Evolutionary conservation across 2,113 vertebrate species (phyloP).

Genomic region (Sterna hirundo): DNA sequence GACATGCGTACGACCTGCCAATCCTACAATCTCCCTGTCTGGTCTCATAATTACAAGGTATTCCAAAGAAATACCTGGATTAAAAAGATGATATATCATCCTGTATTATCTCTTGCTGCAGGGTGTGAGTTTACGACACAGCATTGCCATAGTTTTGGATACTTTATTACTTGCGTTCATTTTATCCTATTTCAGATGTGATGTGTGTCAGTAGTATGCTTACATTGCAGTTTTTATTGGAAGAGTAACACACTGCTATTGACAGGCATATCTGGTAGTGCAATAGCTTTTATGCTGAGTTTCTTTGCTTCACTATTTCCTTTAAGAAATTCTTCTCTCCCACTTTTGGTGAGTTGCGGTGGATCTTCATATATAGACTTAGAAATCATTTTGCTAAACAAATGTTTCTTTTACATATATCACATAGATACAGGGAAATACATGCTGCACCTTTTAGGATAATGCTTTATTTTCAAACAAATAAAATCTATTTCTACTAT

Average conservation of each 20-base stretch:
- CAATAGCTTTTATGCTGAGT: neutral
- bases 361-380: neutral
- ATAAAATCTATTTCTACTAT: neutral
- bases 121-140: slow-evolving; percentile 2
- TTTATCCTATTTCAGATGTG: slow-evolving; percentile 29
- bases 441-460: neutral
- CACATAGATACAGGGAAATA: neutral
- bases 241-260: slow-evolving; percentile 25
- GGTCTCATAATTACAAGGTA: slow-evolving; percentile 51
- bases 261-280: neutral
- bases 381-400: neutral
- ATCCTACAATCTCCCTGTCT: slow-evolving; percentile 3
- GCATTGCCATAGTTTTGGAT: slow-evolving; percentile 9
- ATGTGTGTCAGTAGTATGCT: slow-evolving; percentile 27
- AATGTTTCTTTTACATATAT: neutral
- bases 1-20: neutral
- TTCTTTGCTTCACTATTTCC: neutral
- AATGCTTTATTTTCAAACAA: neutral
- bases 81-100: slow-evolving; percentile 13
- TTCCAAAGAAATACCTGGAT: slow-evolving; percentile 55
- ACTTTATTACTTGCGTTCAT: slow-evolving; percentile 24
- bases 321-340: neutral
- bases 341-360: neutral
- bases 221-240: slow-evolving; percentile 47
- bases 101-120: slow-evolving; percentile 38